These are phyloP conservation scores for Oncorhynchus clarkii DNA, from an alignment of 2,113 vertebrate genomes.

Conservation along the genomic window DNA sequence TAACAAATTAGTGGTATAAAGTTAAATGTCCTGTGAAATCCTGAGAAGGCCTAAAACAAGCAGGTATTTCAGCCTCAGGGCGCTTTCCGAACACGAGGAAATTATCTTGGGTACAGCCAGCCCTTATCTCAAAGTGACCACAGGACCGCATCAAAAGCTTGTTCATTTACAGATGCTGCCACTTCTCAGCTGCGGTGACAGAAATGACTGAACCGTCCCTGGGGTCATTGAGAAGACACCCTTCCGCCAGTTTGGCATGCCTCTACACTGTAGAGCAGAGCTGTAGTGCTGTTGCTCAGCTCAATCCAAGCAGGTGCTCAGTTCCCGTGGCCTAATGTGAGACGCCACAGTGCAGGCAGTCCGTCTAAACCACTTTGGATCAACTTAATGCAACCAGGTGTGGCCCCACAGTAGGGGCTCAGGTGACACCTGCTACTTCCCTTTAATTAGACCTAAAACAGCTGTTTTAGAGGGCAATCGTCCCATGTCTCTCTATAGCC, in stretches of 20 bases:
- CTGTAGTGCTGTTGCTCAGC: background rate
- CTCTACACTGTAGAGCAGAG: conserved; percentile 36
- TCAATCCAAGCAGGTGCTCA: conserved; percentile 52
- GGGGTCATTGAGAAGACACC: conserved; percentile 34
- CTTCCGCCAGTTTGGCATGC: conserved; percentile 27
- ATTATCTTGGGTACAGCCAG: conserved; percentile 51
- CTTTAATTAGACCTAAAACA: conserved; percentile 77
- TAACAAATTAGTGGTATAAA: conserved; percentile 78
- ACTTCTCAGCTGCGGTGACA: conserved; percentile 26
- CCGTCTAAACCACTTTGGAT: conserved; percentile 74
- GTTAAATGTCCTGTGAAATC: conserved; percentile 81
- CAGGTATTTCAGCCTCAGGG: conserved; percentile 63
- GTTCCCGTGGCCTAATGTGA: conserved; percentile 56
- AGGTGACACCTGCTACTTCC: conserved; percentile 76
- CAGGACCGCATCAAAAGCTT: conserved; percentile 36
- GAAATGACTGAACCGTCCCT: conserved; percentile 43
- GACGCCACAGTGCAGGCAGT: conserved; percentile 56
- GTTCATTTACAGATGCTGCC: conserved; percentile 58
- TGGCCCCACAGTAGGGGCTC: conserved; percentile 63
- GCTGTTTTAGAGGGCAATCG: conserved; percentile 63
- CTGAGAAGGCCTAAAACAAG: conserved; percentile 69
- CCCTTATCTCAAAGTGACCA: conserved; percentile 42
- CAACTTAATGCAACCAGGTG: conserved; percentile 77
- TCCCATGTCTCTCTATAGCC: conserved; percentile 31
- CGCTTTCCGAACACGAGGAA: conserved; percentile 49